Base-by-base conservation (phyloP, 2,797 vertebrate genomes). In the Helicolenus hilgendorfi region DNA sequence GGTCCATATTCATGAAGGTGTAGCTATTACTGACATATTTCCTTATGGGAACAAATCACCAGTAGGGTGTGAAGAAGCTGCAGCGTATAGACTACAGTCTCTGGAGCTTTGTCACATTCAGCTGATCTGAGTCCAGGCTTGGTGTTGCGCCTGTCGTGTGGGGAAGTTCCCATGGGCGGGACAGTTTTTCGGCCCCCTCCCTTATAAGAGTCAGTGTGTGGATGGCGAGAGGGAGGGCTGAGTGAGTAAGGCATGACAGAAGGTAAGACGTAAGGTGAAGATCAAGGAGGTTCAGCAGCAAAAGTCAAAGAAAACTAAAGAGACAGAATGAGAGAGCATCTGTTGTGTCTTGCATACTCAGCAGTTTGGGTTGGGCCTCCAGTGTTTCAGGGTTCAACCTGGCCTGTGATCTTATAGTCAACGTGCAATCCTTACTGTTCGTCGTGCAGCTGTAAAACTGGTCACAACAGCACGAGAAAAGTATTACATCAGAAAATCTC, bases 41-140 rank as follows among this genome's bases (percentile, higher is more conserved):
- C 93, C 96, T 97, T 96, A 97, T 97, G 93, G 94, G 96, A 96
- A 94, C 96, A 97, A 96, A 97, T 97, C 95, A 97, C 90, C 91
- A 92, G 87, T 4, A 65, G 92, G 85, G 84, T 78, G 80, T 80
- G 79, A 87, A 92, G 91, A 89, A 80, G 80, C 83, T 75, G 84
- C 45, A 33, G 79, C 72, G n/a, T 65, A 68, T 38, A 59, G 76
- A 71, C 41, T 31, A 13, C 14, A 74, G 75, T 92, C 92, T 94
- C 91, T 73, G 84, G 84, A 92, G 92, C 89, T 90, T 92, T 90
- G 91, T 92, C 87, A 73, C 71, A 77, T 86, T 87, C 92, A 88
- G 83, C 88, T 94, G 89, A 92, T 93, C 89, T 75, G 72, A 90
- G 93, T 87, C 92, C 94, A 81, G 91, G 74, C 74, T 90, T 77